A percentile compares a stretch with the other conserved stretches of the same genome.
phyloP scores from a whole-genome alignment of 2,888 invertebrate species.

The Orthosia incerta region DNA sequence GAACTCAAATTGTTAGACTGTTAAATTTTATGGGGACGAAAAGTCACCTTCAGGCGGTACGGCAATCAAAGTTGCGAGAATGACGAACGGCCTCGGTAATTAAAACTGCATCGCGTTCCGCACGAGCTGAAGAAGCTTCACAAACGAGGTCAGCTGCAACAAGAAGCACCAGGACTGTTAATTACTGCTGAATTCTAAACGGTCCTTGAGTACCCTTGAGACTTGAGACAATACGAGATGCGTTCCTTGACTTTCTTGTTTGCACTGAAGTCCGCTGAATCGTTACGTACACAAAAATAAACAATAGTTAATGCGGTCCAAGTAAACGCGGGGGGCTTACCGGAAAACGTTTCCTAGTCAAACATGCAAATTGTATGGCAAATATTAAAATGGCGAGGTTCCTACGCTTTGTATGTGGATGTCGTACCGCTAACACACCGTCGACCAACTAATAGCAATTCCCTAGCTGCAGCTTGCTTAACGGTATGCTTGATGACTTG shows the following conservation, averaged over 20 bases:
- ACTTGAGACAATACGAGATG: constrained; percentile 66
- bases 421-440: constrained; percentile 76
- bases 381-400: constrained; percentile 83
- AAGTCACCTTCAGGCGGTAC: constrained; percentile 58
- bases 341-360: constrained; percentile 86
- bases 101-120: constrained; percentile 85
- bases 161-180: constrained; percentile 68
- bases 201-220: constrained; percentile 67
- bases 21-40: constrained; percentile 48
- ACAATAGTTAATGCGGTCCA: constrained; percentile 75
- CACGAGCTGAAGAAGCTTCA: constrained; percentile 77
- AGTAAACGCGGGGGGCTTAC: constrained; percentile 78
- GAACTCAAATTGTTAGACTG: constrained; percentile 48
- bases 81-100: constrained; percentile 77
- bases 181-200: constrained; percentile 73
- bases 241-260: constrained; percentile 70
- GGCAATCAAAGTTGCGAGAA: constrained; percentile 72
- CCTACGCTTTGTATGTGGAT: constrained; percentile 79
- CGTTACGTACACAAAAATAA: constrained; percentile 71
- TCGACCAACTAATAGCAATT: constrained; percentile 76
- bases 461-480: constrained; percentile 81
- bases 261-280: constrained; percentile 65
- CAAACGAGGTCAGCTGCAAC: constrained; percentile 81
- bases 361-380: constrained; percentile 88
- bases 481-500: constrained; percentile 84